These are phyloP conservation scores for Myiozetetes cayanensis DNA, from an alignment of 2,113 vertebrate species.

Conservation along the genomic window DNA sequence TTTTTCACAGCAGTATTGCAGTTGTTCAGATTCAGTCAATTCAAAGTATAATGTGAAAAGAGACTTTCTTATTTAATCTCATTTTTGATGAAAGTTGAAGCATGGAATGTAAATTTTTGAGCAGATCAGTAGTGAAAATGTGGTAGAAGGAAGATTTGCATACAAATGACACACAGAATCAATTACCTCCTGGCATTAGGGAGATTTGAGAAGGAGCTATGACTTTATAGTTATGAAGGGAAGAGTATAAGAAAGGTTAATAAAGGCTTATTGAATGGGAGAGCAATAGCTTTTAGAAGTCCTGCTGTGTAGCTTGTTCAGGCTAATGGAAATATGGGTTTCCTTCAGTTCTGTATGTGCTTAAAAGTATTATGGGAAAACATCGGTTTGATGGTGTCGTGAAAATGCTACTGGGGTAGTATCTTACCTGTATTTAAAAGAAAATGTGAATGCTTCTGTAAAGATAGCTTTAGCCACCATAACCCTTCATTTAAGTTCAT, in stretches of 20 bases:
- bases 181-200: constrained; percentile 27
- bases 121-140: not conserved
- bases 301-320: constrained; percentile 27
- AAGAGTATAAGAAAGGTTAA: constrained; percentile 14
- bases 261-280: constrained; percentile 17
- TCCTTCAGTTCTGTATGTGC: not conserved
- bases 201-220: constrained; percentile 17
- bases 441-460: not conserved
- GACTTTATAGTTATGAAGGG: not conserved
- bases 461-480: not conserved
- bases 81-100: constrained; percentile 27
- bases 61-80: constrained; percentile 41
- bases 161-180: constrained; percentile 35
- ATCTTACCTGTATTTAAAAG: not conserved
- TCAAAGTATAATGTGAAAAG: constrained; percentile 12
- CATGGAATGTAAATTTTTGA: constrained; percentile 7
- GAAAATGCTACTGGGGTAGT: not conserved
- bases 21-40: constrained; percentile 10
- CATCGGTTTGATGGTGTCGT: not conserved
- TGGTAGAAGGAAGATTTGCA: constrained; percentile 38
- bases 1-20: not conserved
- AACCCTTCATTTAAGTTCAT: not conserved
- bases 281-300: not conserved
- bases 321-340: not conserved
- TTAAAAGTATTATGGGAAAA: not conserved